Evolutionary conservation across 2,888 invertebrate genomes (phyloP).

Genomic region (Hydropsyche betteni): DNA sequence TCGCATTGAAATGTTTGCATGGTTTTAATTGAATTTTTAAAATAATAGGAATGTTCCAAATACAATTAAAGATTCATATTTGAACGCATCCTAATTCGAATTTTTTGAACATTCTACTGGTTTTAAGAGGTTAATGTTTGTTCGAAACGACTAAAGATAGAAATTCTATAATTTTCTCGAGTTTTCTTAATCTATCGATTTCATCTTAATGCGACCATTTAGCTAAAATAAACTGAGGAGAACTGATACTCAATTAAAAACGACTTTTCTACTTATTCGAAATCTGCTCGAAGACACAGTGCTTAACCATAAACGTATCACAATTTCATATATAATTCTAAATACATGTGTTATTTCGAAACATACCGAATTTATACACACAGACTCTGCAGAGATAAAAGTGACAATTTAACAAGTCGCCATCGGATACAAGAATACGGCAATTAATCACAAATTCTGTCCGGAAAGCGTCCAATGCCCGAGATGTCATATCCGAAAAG

Average conservation of each 20-base stretch:
- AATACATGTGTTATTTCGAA: too few species aligned
- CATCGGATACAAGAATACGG: slow-evolving; percentile 1
- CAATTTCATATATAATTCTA: too few species aligned
- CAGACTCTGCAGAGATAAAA: slow-evolving; percentile 17
- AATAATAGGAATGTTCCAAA: background rate
- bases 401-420: slow-evolving; percentile 30
- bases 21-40: background rate
- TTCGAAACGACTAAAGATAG: background rate
- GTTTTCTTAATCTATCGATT: slow-evolving; percentile 24
- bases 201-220: slow-evolving; percentile 33
- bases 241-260: too few species aligned
- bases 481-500: slow-evolving; percentile 22
- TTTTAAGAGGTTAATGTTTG: slow-evolving; percentile 37
- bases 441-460: slow-evolving; percentile 30
- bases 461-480: background rate
- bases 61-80: background rate
- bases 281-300: too few species aligned
- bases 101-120: slow-evolving; percentile 1
- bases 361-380: background rate
- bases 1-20: too few species aligned
- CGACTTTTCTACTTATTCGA: too few species aligned
- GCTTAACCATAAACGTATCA: too few species aligned
- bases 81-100: background rate
- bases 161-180: slow-evolving; percentile 28
- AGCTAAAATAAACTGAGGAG: background rate